phyloP scores from a whole-genome alignment of 1,140 invertebrate genomes.

The Tenebrio molitor region DNA sequence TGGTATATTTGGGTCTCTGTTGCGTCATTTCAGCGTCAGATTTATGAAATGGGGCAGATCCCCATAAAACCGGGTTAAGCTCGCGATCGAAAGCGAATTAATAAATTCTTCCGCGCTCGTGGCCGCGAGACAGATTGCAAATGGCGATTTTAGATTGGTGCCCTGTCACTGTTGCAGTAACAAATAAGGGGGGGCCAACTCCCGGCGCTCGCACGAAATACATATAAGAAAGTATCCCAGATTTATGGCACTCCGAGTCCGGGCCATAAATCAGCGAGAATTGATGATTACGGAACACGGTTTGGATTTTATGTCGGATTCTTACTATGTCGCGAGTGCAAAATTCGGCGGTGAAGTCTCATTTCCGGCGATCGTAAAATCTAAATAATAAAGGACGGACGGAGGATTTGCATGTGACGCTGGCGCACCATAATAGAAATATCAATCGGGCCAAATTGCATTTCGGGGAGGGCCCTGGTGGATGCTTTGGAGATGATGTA shows the following conservation, averaged over 20 bases:
- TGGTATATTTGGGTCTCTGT: too few relatives aligned
- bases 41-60: background rate
- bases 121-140: constrained; percentile 11
- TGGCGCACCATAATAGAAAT: constrained; percentile 10
- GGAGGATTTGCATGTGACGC: constrained; percentile 42
- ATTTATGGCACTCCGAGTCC: constrained; percentile 43
- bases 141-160: constrained; percentile 6
- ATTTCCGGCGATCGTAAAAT: constrained; percentile 32
- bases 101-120: constrained; percentile 36
- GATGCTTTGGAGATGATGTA: constrained; percentile 50
- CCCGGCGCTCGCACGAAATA: constrained; percentile 10
- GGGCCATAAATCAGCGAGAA: constrained; percentile 36
- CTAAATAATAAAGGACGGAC: constrained; percentile 40
- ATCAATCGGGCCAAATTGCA: constrained; percentile 14
- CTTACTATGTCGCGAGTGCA: constrained; percentile 23
- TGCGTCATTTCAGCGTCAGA: too few relatives aligned
- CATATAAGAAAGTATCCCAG: constrained; percentile 18
- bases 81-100: constrained; percentile 31
- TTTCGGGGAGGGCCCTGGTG: background rate
- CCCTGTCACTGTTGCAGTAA: background rate
- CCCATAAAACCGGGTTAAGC: background rate
- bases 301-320: constrained; percentile 24
- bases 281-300: constrained; percentile 37
- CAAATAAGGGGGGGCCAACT: background rate
- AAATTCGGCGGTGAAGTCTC: constrained; percentile 10